Evolutionary conservation across 2,797 vertebrate species (phyloP), one percentile per base, ranked within the genome.

Genomic region (Pelobates cultripes): DNA sequence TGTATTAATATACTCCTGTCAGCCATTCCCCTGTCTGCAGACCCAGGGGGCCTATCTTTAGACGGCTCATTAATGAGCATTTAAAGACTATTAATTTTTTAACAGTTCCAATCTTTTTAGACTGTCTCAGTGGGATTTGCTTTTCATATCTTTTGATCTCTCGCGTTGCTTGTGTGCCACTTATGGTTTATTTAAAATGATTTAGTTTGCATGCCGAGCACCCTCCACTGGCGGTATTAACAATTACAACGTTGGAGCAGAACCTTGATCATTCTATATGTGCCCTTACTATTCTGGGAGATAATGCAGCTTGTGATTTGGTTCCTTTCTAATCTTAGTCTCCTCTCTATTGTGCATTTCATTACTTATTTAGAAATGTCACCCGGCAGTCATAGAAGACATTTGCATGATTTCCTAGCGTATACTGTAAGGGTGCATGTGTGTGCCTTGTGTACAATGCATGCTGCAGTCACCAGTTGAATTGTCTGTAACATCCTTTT

Each of bases 31-130:
- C 45, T n/a, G 12, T 70, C 43, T 5, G 7, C 43, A 70, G 42
- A 14, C 76, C 43, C 66, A 4, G 51, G 76, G 51, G 42, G 57
- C 51, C 9, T 40, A 43, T 44, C 4, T 61, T 44, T 41, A 40
- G 55, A 71, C 42, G 12, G 43, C 43, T 61, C 45, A 51, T 78
- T 71, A 71, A 63, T 44, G 43, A 71, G 57, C 77, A 12, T 72
- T 78, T 78, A 78, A 71, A 71, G n/a, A 44, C 41, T n/a, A 57
- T 78, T 60, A 60, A 78, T 78, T 78, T 72, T 78, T 72, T 63
- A 71, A 17, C 68, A 70, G 69, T n/a, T 51, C 13, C 28, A 42
- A 70, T 70, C 43, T 63, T 17, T 72, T 4, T 72, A 47, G 71
- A 64, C 5, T 7, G 44, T 71, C 43, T 61, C 55, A n/a, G 57